These are phyloP conservation scores for Psettodes erumei DNA, from an alignment of 2,113 vertebrate species.

Conservation along the genomic window DNA sequence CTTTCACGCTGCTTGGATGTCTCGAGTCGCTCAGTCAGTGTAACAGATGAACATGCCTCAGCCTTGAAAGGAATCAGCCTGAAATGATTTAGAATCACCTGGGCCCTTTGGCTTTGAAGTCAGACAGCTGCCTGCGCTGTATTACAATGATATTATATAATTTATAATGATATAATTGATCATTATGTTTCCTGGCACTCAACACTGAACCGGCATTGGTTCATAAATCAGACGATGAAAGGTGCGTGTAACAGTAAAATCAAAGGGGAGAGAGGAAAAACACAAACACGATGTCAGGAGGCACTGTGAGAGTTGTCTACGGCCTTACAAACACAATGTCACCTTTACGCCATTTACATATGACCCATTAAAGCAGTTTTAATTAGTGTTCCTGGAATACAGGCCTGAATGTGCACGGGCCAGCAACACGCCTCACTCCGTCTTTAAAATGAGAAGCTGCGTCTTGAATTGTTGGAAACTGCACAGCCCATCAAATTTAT, in stretches of 20 bases:
- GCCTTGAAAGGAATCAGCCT: slow-evolving; percentile 60
- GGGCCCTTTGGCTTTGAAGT: slow-evolving; percentile 73
- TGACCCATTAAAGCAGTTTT: slow-evolving; percentile 13
- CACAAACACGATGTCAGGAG: slow-evolving; percentile 47
- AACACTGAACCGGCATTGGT: slow-evolving; percentile 42
- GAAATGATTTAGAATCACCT: slow-evolving; percentile 73
- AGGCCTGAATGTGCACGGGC: background rate
- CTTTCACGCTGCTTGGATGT: slow-evolving; percentile 21
- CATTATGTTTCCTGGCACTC: slow-evolving; percentile 75
- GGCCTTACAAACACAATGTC: slow-evolving; percentile 38
- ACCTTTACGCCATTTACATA: slow-evolving; percentile 16
- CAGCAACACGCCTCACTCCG: background rate
- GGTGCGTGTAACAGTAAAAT: slow-evolving; percentile 57
- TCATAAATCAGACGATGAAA: slow-evolving; percentile 77
- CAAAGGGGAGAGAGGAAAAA: slow-evolving; percentile 55
- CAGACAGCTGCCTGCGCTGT: slow-evolving; percentile 64
- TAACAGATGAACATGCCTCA: slow-evolving; percentile 61
- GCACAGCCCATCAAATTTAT: slow-evolving; percentile 22
- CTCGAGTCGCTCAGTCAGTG: slow-evolving; percentile 31
- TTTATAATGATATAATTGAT: slow-evolving; percentile 75
- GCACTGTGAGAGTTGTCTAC: slow-evolving; percentile 23
- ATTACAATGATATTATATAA: slow-evolving; percentile 72
- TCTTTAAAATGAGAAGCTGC: slow-evolving; percentile 24
- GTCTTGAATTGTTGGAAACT: slow-evolving; percentile 61
- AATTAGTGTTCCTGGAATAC: slow-evolving; percentile 32